A percentile compares a stretch with the other conserved stretches of the same genome.
phyloP scores from a whole-genome alignment of 2,888 invertebrate genomes.

The Cataglyphis albicans region DNA sequence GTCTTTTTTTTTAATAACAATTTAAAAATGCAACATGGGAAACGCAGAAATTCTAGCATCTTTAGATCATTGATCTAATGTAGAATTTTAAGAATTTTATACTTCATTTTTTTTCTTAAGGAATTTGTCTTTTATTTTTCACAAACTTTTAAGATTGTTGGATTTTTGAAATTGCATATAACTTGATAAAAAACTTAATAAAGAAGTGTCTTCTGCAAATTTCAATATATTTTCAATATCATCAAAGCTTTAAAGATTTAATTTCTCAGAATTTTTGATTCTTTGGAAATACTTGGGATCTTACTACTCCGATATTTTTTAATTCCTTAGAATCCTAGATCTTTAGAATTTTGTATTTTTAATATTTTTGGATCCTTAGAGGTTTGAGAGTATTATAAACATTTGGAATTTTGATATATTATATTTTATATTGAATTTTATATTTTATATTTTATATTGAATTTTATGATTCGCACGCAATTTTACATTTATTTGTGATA shows the following conservation, averaged over 20 bases:
- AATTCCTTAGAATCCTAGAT: constrained; percentile 28
- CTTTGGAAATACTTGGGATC: constrained; percentile 44
- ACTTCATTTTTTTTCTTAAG: too few relatives aligned
- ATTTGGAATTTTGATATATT: background rate
- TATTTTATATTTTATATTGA: background rate
- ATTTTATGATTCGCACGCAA: background rate
- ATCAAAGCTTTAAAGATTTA: background rate
- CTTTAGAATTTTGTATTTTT: constrained; percentile 20
- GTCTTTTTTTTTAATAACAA: background rate
- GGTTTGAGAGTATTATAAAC: background rate
- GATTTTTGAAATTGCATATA: constrained; percentile 8
- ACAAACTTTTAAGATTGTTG: background rate
- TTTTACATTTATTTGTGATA: background rate
- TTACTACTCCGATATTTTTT: constrained; percentile 13
- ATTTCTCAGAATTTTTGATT: constrained; percentile 24
- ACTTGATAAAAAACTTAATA: background rate
- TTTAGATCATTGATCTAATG: background rate
- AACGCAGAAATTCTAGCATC: background rate
- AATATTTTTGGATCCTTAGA: constrained; percentile 20
- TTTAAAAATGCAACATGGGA: background rate
- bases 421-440: background rate
- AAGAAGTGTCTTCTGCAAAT: background rate
- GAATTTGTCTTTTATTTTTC: too few relatives aligned
- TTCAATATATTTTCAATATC: background rate
- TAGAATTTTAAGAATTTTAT: too few relatives aligned